Evolutionary conservation across 2,888 invertebrate genomes (phyloP).

Genomic region (Hydrotaea cyrtoneurina): DNA sequence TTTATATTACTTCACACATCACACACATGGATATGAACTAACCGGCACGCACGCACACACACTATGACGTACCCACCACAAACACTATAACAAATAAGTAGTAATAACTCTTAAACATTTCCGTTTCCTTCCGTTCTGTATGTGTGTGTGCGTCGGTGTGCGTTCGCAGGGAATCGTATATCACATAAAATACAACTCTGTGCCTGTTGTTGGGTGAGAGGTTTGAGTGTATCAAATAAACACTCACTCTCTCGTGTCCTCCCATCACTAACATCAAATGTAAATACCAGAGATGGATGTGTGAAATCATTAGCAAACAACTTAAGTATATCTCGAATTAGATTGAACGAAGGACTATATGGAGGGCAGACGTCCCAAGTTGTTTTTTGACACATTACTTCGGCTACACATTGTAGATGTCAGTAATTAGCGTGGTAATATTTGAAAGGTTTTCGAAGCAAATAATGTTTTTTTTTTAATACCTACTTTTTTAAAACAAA

Average conservation of each 20-base stretch:
- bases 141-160: not conserved
- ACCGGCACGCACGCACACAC: slow-evolving; percentile 28
- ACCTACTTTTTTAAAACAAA: too few relatives aligned
- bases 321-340: too few relatives aligned
- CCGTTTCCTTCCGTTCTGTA: slow-evolving; percentile 49
- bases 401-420: too few relatives aligned
- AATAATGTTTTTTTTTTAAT: too few relatives aligned
- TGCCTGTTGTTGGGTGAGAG: not conserved
- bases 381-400: too few relatives aligned
- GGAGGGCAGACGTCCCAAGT: too few relatives aligned
- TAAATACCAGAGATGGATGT: slow-evolving; percentile 17
- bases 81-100: slow-evolving; percentile 46
- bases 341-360: too few relatives aligned
- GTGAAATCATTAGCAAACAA: not conserved
- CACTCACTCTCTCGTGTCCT: not conserved
- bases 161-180: not conserved
- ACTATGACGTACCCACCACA: not conserved
- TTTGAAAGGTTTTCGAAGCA: too few relatives aligned
- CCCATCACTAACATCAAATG: not conserved
- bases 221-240: slow-evolving; percentile 21
- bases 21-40: not conserved
- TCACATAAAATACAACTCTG: slow-evolving; percentile 2
- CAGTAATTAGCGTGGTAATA: too few relatives aligned
- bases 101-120: slow-evolving; percentile 56
- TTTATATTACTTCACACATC: slow-evolving; percentile 52